A percentile compares a stretch with the other conserved stretches of the same genome.
These are phyloP conservation scores for Drosophila mayaguana DNA, from an alignment of 2,888 invertebrate species.

Conservation along the genomic window DNA sequence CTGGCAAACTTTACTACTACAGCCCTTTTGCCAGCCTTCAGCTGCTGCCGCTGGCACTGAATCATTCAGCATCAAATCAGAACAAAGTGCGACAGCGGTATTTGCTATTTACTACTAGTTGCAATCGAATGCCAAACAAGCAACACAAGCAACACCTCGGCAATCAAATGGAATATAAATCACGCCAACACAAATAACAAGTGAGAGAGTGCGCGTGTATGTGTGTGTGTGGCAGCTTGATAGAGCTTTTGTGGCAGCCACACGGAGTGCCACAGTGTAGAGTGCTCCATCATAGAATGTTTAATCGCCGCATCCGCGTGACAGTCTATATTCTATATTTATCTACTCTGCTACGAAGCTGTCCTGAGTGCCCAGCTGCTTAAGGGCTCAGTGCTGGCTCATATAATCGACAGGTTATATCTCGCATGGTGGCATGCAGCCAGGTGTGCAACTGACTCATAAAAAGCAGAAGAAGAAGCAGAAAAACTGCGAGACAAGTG, in stretches of 20 bases:
- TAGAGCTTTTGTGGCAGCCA: conserved; percentile 12
- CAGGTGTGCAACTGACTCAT: conserved; percentile 36
- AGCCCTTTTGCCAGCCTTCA: conserved; percentile 19
- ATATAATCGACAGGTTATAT: conserved; percentile 41
- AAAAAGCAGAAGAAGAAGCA: background rate
- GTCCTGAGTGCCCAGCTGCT: conserved; percentile 44
- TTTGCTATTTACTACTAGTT: conserved; percentile 52
- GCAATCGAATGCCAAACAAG: conserved; percentile 48
- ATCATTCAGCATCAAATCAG: conserved; percentile 62
- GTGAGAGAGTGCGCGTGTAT: background rate
- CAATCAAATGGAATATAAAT: conserved; percentile 60
- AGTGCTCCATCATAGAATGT: conserved; percentile 50
- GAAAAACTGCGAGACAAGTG: conserved; percentile 28
- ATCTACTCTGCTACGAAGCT: conserved; percentile 1
- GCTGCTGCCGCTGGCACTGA: conserved; percentile 32
- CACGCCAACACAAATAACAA: conserved; percentile 39
- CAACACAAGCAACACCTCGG: conserved; percentile 27
- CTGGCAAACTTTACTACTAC: conserved; percentile 8
- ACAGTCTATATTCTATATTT: conserved; percentile 7
- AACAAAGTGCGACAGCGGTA: conserved; percentile 58
- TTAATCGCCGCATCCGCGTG: conserved; percentile 29
- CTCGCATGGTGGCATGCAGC: conserved; percentile 21
- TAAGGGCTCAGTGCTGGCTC: conserved; percentile 49
- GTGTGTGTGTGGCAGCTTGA: conserved; percentile 4
- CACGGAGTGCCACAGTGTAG: background rate